Base-by-base conservation (phyloP, 2,888 invertebrate genomes). In the Petrolisthes cinctipes region DNA sequence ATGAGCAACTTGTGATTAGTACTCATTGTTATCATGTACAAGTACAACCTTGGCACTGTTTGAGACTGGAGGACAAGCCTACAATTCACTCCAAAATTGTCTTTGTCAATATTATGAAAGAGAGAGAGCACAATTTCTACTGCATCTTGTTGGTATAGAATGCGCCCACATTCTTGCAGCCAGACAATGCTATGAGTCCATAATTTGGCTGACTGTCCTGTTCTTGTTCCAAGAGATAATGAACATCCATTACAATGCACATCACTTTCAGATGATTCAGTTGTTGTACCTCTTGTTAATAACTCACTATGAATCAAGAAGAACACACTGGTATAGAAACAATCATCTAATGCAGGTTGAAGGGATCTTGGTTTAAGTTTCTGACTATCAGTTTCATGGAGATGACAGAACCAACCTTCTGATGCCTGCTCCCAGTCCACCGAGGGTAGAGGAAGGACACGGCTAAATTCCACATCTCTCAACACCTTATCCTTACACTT, bases 31-130 rank as follows among this genome's bases (percentile, higher is more conserved):
- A 88, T 85, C 71, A 88, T 57, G 71, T 82, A 88, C 23, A 88
- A 53, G 23, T 85, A 83, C 17, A 75, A 51, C 56, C 61, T 76
- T 82, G 85, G 71, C 5, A 61, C n/a, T 14, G 68, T 78, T 14
- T 53, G 54, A 23, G 66, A 17, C 75, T 83, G 56, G 23, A 88
- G 78, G 37, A 85, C 88, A 66, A 88, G 51, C 11, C 85, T 75
- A 71, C 88, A 88, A 23, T 88, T 88, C 17, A 88, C 88, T 9
- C 88, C 88, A 85, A 88, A 88, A 78, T 68, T 88, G 78, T 88
- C 88, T 37, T 71, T 85, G 37, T 88, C 88, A 37, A 85, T 82
- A 53, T 85, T 88, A 37, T 71, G 82, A 54, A 88, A 82, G 5
- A 88, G 71, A 6, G 66, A 76, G 4, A 85, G 17, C 57, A 88